A percentile compares a stretch with the other conserved stretches of the same genome.
These are phyloP conservation scores for Diglossa cyanea DNA, from an alignment of 2,797 vertebrate species.

Conservation along the genomic window DNA sequence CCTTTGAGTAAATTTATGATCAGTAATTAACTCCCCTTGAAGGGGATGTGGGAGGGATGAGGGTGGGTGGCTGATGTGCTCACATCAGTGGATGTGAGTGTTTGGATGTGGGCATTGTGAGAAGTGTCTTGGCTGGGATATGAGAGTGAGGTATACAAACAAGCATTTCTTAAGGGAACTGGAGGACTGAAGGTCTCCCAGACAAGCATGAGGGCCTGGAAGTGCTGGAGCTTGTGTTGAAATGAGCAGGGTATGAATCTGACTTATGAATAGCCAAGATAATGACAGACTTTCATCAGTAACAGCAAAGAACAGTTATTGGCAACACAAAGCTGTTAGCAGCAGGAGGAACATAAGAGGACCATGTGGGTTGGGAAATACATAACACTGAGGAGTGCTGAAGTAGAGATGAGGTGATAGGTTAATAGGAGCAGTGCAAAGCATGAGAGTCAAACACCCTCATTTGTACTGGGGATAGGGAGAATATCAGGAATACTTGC, in stretches of 20 bases:
- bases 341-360: neutral
- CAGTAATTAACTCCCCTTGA: neutral
- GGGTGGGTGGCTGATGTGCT: neutral
- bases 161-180: neutral
- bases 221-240: neutral
- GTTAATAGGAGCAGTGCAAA: neutral
- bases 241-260: neutral
- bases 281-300: neutral
- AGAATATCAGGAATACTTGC: neutral
- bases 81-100: neutral
- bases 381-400: neutral
- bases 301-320: slow-evolving; percentile 30
- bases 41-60: neutral
- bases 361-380: neutral
- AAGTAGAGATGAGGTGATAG: neutral
- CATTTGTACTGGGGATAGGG: neutral
- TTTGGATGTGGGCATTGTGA: neutral
- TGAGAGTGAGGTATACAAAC: neutral
- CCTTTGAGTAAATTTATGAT: neutral
- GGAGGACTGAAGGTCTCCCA: neutral
- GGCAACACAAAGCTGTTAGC: slow-evolving; percentile 11
- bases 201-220: neutral
- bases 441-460: neutral
- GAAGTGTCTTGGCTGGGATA: neutral
- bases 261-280: slow-evolving; percentile 11